Base-by-base conservation (phyloP, 2,797 vertebrate genomes). In the Caiman crocodilus region DNA sequence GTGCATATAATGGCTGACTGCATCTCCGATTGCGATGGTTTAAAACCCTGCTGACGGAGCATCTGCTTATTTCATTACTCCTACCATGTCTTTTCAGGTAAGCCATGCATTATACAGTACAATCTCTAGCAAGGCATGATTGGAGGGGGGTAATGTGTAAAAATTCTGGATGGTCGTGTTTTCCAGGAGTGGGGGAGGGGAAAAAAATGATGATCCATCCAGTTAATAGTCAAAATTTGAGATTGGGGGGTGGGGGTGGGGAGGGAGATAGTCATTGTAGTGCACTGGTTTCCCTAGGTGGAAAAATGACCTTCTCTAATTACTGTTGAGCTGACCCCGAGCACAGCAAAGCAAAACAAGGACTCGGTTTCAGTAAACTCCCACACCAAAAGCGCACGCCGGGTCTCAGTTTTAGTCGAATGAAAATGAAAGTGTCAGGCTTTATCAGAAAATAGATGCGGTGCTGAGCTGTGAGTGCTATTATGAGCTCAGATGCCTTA, bases 61-160 rank as follows among this genome's bases (percentile, higher is more conserved):
- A 94, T 94, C 97, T 97, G 94, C 94, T 95, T 94, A 90, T 94
- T 92, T 82, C 88, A 86, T 95, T 91, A 87, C 89, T 94, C 79
- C 83, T 91, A 84, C 75, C 20, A 73, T 64, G 35, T 89, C 91
- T 95, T 91, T 93, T 71, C 90, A 92, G 95, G 87, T 96, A 93
- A 96, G 92, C 82, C 91, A 57, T 63, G 26, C 80, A 83, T 90
- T 95, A 92, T 89, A 94, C 73, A 87, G 63, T 79, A 93, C 74
- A 67, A 20, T 87, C 26, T 79, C 81, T 77, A 84, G 76, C 60
- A 91, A 75, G 42, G 78, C 65, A 90, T 94, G 80, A 95, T 77
- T 6, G 7, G 69, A 91, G 71, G 30, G 90, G 79, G 76, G 83
- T 69, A 94, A 77, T 89, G 90, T 90, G 32, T 91, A 94, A 92